Base-by-base conservation (phyloP, 2,113 vertebrate genomes). In the Amphilophus citrinellus region DNA sequence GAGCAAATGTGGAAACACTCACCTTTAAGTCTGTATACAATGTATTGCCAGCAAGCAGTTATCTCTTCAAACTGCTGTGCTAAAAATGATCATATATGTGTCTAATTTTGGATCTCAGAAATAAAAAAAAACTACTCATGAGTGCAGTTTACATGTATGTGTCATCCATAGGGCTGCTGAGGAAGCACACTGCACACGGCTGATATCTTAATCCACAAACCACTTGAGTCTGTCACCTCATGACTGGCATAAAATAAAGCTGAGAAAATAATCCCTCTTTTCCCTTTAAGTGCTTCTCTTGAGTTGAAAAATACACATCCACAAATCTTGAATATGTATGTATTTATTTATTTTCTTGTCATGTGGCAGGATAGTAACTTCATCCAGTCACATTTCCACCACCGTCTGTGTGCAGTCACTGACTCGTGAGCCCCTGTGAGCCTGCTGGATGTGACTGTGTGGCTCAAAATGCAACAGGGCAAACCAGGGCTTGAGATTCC, bases 381-480 rank as follows among this genome's bases (percentile, higher is more conserved):
- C 47, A 35, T 37, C 18, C 63, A 76, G 86, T 90, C 84, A 82
- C 80, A 63, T 79, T 50, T 63, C 65, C 80, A 61, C 10, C 2
- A 3, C 3, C 44, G 76, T 83, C 83, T 61, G 83, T 68, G 77
- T 50, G 71, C 81, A 80, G 76, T 86, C 87, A 87, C 17, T 86
- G 84, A 84, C 83, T 90, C 37, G 44, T 92, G 87, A 88, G 81
- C 78, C 84, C 76, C 84, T 78, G 65, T 85, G 65, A 85, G 84
- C 83, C 82, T n/a, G 79, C 77, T 87, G 86, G 75, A 78, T 89
- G 81, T 68, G 83, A 91, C 88, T 88, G 89, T 92, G 83, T 83
- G 84, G 75, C 66, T 81, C 86, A 93, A 88, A 93, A 92, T 87
- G 82, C 73, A 63, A 7, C 83, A 10, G 81, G 88, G 77, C 44